Base-by-base conservation (phyloP, 2,888 invertebrate genomes). In the Sminthurides aquaticus region DNA sequence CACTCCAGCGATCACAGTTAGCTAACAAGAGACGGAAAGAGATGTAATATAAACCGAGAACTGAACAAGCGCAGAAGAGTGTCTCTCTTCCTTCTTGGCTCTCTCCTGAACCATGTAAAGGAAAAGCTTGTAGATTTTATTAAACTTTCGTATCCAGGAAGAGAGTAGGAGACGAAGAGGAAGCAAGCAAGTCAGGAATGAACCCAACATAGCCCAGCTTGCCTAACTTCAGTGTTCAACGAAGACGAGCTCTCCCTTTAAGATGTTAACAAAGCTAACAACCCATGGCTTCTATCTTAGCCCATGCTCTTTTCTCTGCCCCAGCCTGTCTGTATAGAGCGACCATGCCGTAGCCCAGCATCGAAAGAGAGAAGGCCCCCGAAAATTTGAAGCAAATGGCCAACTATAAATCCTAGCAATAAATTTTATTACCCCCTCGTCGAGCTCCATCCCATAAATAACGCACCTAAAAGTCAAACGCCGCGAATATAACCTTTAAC, bases 351-450 rank as follows among this genome's bases (percentile, higher is more conserved):
- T 25, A 20, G 2, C 20, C 49, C 29, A 48, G 62, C 62, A 60
- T 25, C 5, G 52, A 52, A 20, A 22, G 60, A 22, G 61, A 66
- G 61, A 62, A 66, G 68, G 67, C 65, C 66, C 70, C 70, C 68
- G 55, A 71, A 71, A 71, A 68, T 71, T 70, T 69, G 66, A 71
- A 74, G 71, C 74, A 74, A 72, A 74, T 74, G 72, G 74, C 74
- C 72, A 72, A 74, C 72, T 72, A 74, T 74, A 74, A 74, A 74
- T 74, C 72, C 74, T 74, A 70, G 74, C 72, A 74, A 74, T 74
- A 74, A 74, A 74, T 74, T 74, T 74, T 74, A 74, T 74, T 72
- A 71, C 72, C 72, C 73, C 71, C 74, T 74, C 71, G 72, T 69
- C 68, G 71, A 70, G 72, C 72, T 71, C 70, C 64, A 64, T 71